Evolutionary conservation across 2,888 invertebrate genomes (phyloP), one percentile per base, ranked within the genome.

Genomic region (Trachelus iudaicus): DNA sequence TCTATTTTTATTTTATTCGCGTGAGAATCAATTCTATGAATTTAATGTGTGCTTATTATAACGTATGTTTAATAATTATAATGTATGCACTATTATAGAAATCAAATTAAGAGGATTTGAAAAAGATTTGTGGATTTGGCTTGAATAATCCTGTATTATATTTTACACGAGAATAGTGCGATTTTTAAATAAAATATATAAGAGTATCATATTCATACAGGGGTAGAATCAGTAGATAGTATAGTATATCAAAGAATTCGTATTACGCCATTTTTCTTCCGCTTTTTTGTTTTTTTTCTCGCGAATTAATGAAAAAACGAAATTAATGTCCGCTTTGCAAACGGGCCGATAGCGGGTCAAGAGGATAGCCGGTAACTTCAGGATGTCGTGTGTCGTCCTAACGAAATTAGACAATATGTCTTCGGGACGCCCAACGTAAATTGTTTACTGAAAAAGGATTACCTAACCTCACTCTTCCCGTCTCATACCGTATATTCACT

Each of bases 361-460:
- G 56, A 23, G 23, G 56, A 56, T 56, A 56, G 56, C 23, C 56
- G 56, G 23, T 56, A 56, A 56, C 56, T 56, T 9, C 56, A 56
- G 56, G 9, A 56, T 9, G 56, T 56, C 56, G 9, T 9, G 56
- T 56, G 56, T 56, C 23, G 56, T 56, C 23, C 56, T 56, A 23
- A 9, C 73, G 73, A 81, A 81, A 83, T 83, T 83, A 81, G 81
- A 81, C 76, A 81, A 82, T 79, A 75, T 78, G 77, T 82, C 79
- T 82, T 76, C 78, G 69, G 37, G 69, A 23, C 71, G 75, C 77
- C 34, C 68, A 78, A 80, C 73, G 78, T 82, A 86, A 86, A 86
- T 86, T 84, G 83, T 85, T 85, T 84, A 79, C 80, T 80, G 35
- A 40, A 76, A 73, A 79, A 77, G 69, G 77, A 76, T 79, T 76